phyloP scores from a whole-genome alignment of 2,797 vertebrate species.

The Malacoraja senta region DNA sequence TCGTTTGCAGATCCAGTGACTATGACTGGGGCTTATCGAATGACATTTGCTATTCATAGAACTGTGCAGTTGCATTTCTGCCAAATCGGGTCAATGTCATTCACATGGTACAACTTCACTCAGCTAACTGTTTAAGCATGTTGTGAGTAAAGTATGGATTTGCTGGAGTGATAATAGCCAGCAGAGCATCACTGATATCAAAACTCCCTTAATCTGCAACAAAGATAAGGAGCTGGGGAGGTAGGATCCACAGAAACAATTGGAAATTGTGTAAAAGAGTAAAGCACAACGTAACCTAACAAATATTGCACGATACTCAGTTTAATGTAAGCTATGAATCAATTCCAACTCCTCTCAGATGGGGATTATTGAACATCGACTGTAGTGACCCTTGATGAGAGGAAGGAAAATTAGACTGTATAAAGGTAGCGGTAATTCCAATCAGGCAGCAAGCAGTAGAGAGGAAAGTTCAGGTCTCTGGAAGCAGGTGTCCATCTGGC shows the following conservation, averaged over 20 bases:
- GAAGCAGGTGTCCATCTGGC: not conserved
- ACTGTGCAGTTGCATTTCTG: conserved; percentile 16
- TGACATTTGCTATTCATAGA: conserved; percentile 35
- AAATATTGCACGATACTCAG: not conserved
- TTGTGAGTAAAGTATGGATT: conserved; percentile 6
- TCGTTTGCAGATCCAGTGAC: conserved; percentile 29
- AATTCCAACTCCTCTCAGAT: not conserved
- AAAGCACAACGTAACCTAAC: not conserved
- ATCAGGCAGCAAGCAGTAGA: not conserved
- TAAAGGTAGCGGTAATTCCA: not conserved
- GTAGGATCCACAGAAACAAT: not conserved
- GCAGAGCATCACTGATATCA: not conserved
- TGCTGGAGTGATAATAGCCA: not conserved
- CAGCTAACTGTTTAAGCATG: not conserved
- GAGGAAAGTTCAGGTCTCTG: not conserved
- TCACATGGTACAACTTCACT: not conserved
- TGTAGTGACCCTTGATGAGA: not conserved
- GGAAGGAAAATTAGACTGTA: not conserved
- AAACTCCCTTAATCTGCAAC: not conserved
- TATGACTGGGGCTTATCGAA: conserved; percentile 15
- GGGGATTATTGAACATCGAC: not conserved
- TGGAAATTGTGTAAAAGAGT: not conserved
- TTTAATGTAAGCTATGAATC: not conserved
- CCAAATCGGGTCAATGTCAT: conserved; percentile 17
- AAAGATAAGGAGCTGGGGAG: not conserved